Evolutionary conservation across 2,888 invertebrate genomes (phyloP).

Genomic region (Luperina testacea): DNA sequence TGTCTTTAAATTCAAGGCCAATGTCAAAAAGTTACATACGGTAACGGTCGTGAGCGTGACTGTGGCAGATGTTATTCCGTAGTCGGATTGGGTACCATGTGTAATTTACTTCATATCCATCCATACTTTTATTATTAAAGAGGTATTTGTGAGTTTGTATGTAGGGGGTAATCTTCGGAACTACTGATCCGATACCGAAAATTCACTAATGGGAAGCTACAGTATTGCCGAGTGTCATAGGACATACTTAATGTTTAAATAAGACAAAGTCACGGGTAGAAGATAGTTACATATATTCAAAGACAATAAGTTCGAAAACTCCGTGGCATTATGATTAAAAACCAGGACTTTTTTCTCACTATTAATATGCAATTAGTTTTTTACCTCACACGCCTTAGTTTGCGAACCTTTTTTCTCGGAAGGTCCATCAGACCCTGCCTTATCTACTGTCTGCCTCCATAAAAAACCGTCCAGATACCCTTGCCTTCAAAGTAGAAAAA

Average conservation of each 20-base stretch:
- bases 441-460: no score
- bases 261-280: background rate
- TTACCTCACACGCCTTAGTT: background rate
- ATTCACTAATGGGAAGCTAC: background rate
- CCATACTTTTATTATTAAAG: background rate
- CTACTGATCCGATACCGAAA: background rate
- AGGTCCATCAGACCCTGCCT: background rate
- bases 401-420: constrained; percentile 1
- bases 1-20: constrained; percentile 40
- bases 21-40: constrained; percentile 20
- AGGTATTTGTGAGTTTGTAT: background rate
- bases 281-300: background rate
- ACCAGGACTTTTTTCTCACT: background rate
- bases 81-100: background rate
- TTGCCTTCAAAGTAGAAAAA: background rate
- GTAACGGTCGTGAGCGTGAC: background rate
- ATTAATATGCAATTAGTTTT: constrained; percentile 8
- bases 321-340: background rate
- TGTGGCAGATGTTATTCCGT: constrained; percentile 26
- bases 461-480: constrained; percentile 3
- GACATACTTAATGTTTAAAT: background rate
- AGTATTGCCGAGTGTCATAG: background rate
- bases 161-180: background rate
- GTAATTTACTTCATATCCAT: constrained; percentile 6
- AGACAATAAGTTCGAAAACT: background rate